Evolutionary conservation across 64 coral and sea anemone species (phyloP).

Genomic region (Stylophora pistillata): DNA sequence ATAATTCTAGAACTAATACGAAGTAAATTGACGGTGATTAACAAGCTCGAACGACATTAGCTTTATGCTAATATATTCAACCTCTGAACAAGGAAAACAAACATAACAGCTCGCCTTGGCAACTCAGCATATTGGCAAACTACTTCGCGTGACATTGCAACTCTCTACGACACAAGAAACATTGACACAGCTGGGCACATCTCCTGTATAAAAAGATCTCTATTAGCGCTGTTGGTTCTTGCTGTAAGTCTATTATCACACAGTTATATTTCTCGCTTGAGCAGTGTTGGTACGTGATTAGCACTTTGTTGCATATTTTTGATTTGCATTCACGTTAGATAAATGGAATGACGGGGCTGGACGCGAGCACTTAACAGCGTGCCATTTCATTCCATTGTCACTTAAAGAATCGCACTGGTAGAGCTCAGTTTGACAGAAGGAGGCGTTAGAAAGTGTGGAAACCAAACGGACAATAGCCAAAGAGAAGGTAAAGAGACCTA

Average conservation of each 20-base stretch:
- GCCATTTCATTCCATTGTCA: background rate
- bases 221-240: background rate
- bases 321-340: constrained; percentile 1
- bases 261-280: constrained; percentile 13
- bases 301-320: background rate
- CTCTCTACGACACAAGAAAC: background rate
- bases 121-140: background rate
- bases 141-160: background rate
- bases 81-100: too few relatives aligned
- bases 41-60: background rate
- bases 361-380: background rate
- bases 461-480: background rate
- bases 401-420: background rate
- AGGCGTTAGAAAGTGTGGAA: background rate
- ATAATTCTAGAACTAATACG: background rate
- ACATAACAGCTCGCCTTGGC: background rate
- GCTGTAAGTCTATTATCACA: background rate
- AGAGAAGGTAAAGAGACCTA: background rate
- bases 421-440: background rate
- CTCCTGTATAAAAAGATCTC: background rate
- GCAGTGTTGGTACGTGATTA: background rate
- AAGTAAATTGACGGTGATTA: background rate
- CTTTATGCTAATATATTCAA: background rate
- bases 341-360: background rate
- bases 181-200: too few relatives aligned